Evolutionary conservation across 1,140 invertebrate genomes (phyloP), one percentile per base, ranked within the genome.

Genomic region (Brachionus plicatilis): DNA sequence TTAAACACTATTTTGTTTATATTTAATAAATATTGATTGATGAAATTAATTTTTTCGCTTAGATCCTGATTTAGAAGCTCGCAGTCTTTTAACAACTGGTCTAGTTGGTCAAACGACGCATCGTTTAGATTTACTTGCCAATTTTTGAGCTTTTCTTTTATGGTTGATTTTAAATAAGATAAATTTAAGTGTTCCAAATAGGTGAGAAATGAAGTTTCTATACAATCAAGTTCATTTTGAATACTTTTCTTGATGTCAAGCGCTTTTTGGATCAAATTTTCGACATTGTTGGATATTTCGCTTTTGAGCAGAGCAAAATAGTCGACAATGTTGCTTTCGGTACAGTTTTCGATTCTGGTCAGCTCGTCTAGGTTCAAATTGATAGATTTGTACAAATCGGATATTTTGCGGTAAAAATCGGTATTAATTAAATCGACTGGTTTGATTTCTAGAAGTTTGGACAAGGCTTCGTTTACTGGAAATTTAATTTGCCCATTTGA

Each of bases 201-300:
- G 29, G 3, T 8, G 7, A 41, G 14, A 43, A 41, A 72, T 0
- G 68, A 43, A 20, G 43, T 20, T 45, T 72, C 33, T 6, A 72
- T 41, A 9, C 9, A 41, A 17, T 72, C 37, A 8, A 72, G n/a
- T 37, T 72, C 68, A 8, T 6, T 14, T 41, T 43, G 68, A 3
- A 72, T 43, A 43, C 5, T 72, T 20, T 72, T 41, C 9, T 72
- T 72, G 5, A 72, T 20, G 6, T 43, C 41, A 9, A 43, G 41
- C 14, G 68, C 68, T 20, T 72, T 72, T 24, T 41, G 33, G 11
- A 72, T 72, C 12, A 72, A 9, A 20, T 43, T 41, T 20, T 72
- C 68, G 17, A 72, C 68, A 72, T 72, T 72, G 33, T 72, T 76
- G 24, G 45, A 27, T 50, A 76, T 50, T 76, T 76, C 72, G 17